These are phyloP conservation scores for Epizoanthus scotinus DNA, from an alignment of 92 coral and sea anemone species.

Conservation along the genomic window DNA sequence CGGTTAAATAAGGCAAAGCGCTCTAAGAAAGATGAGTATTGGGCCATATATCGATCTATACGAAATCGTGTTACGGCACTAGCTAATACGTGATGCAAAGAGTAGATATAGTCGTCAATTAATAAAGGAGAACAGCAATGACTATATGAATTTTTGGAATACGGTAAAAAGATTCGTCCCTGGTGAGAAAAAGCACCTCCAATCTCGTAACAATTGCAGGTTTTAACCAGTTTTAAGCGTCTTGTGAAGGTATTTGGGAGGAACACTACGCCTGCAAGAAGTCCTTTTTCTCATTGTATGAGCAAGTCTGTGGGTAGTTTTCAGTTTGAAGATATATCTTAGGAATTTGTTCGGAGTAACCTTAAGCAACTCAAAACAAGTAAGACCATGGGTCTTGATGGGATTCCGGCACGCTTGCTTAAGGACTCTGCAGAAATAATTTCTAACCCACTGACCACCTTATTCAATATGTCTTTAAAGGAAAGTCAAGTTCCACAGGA, in stretches of 20 bases:
- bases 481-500: too few relatives aligned
- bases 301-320: too few relatives aligned
- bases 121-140: constrained; percentile 5
- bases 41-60: not conserved
- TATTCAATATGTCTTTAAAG: too few relatives aligned
- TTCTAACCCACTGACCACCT: too few relatives aligned
- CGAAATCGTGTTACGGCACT: constrained; percentile 34
- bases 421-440: too few relatives aligned
- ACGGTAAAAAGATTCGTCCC: constrained; percentile 33
- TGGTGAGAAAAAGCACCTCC: constrained; percentile 3
- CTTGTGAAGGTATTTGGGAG: constrained; percentile 27
- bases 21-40: constrained; percentile 14
- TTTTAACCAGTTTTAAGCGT: constrained; percentile 35
- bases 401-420: too few relatives aligned
- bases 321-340: too few relatives aligned
- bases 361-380: too few relatives aligned
- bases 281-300: too few relatives aligned
- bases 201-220: constrained; percentile 14
- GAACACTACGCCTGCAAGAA: constrained; percentile 16
- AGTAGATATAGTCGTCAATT: constrained; percentile 3
- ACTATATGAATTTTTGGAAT: not conserved
- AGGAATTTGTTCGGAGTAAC: too few relatives aligned
- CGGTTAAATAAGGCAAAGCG: constrained; percentile 38
- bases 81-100: constrained; percentile 14
- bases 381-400: too few relatives aligned